Evolutionary conservation across 2,113 vertebrate genomes (phyloP).

Genomic region (Taurulus bubalis): DNA sequence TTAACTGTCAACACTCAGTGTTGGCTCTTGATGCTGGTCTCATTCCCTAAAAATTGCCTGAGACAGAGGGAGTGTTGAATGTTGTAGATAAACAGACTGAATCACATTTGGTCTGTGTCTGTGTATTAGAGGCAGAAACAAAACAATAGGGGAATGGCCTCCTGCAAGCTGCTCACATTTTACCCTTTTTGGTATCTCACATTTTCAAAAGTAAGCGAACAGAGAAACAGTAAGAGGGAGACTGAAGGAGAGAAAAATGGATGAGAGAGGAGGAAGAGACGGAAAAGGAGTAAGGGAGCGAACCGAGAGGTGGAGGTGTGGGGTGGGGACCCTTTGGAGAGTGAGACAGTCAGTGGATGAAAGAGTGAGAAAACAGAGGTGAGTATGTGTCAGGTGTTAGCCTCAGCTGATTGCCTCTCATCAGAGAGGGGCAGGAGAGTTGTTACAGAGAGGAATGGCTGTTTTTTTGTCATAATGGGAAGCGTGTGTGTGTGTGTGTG

Average conservation of each 20-base stretch:
- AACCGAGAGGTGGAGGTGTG: neutral
- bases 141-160: neutral
- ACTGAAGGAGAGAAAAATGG: conserved; percentile 2
- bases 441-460: conserved; percentile 25
- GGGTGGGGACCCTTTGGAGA: neutral
- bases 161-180: neutral
- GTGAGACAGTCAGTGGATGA: conserved; percentile 23
- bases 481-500: neutral
- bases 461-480: conserved; percentile 23
- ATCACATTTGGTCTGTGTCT: neutral
- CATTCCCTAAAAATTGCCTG: conserved; percentile 14
- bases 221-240: neutral
- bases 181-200: conserved; percentile 31
- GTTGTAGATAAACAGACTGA: conserved; percentile 18
- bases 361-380: conserved; percentile 47
- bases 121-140: neutral
- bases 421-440: conserved; percentile 20
- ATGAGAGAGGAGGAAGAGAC: conserved; percentile 11
- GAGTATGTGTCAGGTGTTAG: conserved; percentile 47
- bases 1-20: conserved; percentile 34
- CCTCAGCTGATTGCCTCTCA: conserved; percentile 41
- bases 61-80: conserved; percentile 15
- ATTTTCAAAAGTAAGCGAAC: neutral
- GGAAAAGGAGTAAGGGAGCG: neutral
- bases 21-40: conserved; percentile 13